Conservation (phyloP, 2,888 invertebrate species). For the Drosophila hamatofila region DNA sequence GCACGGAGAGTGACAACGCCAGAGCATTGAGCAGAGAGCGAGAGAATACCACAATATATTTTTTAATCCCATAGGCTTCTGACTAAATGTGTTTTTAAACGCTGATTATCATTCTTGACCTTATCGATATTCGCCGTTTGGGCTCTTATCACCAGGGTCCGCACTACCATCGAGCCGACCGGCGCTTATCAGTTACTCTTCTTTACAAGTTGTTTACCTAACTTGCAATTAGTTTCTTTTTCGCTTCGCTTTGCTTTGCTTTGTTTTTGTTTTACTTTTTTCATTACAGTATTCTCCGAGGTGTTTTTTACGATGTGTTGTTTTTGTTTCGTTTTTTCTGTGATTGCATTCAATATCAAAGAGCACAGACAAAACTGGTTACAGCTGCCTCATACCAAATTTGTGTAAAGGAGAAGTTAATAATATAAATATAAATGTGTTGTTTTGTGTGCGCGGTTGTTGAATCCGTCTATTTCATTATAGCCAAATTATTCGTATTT, state of each 20-base stretch:
- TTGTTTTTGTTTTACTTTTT: not conserved
- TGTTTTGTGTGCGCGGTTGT: not conserved
- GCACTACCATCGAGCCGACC: constrained; percentile 7
- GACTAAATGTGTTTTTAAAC: constrained; percentile 52
- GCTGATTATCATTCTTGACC: constrained; percentile 48
- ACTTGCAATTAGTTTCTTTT: constrained; percentile 37
- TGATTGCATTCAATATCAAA: constrained; percentile 38
- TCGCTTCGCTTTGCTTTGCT: not conserved
- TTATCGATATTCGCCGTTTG: constrained; percentile 56
- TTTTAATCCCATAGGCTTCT: constrained; percentile 23
- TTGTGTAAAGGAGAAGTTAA: constrained; percentile 9
- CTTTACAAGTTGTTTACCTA: constrained; percentile 49
- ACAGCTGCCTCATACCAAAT: constrained; percentile 41
- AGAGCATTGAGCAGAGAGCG: constrained; percentile 1
- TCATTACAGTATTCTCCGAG: constrained; percentile 21
- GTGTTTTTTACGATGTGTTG: constrained; percentile 10
- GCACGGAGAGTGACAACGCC: constrained; percentile 1
- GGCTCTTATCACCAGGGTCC: constrained; percentile 38
- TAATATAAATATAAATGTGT: constrained; percentile 6
- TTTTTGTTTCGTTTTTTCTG: not conserved
- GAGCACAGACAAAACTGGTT: constrained; percentile 35
- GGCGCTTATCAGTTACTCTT: constrained; percentile 44
- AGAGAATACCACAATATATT: constrained; percentile 4
- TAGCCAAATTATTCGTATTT: constrained; percentile 21
- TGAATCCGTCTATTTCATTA: not conserved